Conservation (phyloP, 2,797 vertebrate species). For the Nyctibius grandis region DNA sequence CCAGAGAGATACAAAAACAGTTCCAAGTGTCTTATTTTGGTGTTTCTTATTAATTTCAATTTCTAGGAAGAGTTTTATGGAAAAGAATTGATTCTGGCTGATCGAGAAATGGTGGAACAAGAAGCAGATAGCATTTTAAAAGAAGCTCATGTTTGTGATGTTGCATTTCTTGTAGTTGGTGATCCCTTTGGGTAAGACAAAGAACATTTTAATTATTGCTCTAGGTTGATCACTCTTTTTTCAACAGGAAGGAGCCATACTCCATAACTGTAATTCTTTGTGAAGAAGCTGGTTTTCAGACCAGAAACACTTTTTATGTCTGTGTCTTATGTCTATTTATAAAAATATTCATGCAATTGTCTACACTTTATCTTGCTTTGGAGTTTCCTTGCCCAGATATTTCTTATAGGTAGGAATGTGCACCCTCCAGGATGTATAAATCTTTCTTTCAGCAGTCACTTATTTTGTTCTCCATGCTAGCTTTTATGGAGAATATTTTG, state of each 20-base stretch:
- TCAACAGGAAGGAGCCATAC: neutral
- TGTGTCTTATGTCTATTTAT: too few relatives aligned
- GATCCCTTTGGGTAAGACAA: slow-evolving; percentile 92
- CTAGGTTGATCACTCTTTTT: neutral
- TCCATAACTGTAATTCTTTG: neutral
- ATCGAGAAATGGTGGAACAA: slow-evolving; percentile 92
- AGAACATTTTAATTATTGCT: neutral
- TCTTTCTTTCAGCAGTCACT: neutral
- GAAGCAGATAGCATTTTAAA: slow-evolving; percentile 87
- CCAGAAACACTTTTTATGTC: neutral
- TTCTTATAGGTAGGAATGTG: neutral
- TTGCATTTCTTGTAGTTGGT: slow-evolving; percentile 94
- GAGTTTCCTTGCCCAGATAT: neutral
- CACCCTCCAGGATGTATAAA: neutral
- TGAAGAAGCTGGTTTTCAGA: neutral
- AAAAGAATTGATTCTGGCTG: slow-evolving; percentile 87
- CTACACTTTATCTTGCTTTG: neutral
- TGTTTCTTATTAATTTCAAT: slow-evolving; percentile 17
- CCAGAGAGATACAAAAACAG: neutral
- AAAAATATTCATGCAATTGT: neutral
- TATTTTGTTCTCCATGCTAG: neutral
- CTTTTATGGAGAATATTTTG: neutral
- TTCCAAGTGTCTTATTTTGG: neutral
- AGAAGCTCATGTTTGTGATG: slow-evolving; percentile 82
- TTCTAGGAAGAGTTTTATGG: slow-evolving; percentile 92